Percentiles rank a stretch among this genome's conserved stretches.
Evolutionary conservation across 2,797 vertebrate genomes (phyloP).

Genomic region (Myotis planiceps): DNA sequence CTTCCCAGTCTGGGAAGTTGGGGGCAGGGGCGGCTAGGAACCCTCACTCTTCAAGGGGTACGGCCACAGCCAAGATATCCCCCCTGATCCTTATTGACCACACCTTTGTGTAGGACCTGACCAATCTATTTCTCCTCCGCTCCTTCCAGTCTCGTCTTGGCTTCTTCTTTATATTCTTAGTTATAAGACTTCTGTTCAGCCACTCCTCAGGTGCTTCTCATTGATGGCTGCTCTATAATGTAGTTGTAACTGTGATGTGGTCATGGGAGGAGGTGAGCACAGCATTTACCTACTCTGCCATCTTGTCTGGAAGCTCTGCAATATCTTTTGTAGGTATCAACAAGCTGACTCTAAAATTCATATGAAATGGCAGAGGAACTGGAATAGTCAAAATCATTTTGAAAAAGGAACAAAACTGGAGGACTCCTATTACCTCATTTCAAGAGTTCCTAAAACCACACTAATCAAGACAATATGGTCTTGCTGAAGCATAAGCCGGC

Average conservation of each 20-base stretch:
- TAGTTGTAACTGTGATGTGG: background rate
- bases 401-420: background rate
- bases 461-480: background rate
- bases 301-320: background rate
- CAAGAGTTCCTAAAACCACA: background rate
- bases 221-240: background rate
- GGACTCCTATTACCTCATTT: background rate
- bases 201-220: background rate
- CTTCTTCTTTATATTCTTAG: background rate
- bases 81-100: background rate
- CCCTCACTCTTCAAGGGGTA: background rate
- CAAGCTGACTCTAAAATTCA: background rate
- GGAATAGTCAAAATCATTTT: background rate
- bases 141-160: too few species aligned
- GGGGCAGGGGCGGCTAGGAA: too few species aligned
- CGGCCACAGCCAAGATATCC: background rate
- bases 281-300: background rate
- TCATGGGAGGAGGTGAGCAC: background rate
- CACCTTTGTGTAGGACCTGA: background rate
- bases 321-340: background rate
- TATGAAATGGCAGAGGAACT: background rate
- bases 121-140: background rate
- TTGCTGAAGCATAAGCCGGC: background rate
- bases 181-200: background rate
- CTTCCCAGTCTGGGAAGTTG: background rate